These are phyloP conservation scores for Cyclura pinguis DNA, from an alignment of 2,797 vertebrate genomes.

Conservation along the genomic window DNA sequence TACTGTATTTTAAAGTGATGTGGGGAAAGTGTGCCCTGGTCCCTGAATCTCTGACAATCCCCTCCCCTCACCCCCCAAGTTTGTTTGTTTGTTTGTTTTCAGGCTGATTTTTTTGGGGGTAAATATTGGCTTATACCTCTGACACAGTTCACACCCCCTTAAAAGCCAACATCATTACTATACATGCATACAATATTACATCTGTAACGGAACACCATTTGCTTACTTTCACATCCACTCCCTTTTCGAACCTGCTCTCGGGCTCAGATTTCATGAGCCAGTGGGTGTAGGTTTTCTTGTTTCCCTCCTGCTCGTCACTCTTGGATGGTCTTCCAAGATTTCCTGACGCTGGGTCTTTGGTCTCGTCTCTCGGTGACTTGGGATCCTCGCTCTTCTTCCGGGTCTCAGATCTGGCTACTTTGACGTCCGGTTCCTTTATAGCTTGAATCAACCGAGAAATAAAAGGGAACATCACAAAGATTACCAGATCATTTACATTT, in stretches of 20 bases:
- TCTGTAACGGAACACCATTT: background rate
- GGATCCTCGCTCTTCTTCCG: constrained; percentile 52
- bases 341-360: constrained; percentile 48
- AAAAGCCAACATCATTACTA: too few species aligned
- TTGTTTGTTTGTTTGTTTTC: too few species aligned
- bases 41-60: too few species aligned
- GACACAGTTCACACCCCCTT: too few species aligned
- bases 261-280: constrained; percentile 99
- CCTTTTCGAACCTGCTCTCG: constrained; percentile 93
- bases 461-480: background rate
- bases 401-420: constrained; percentile 66
- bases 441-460: constrained; percentile 61
- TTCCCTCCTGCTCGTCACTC: constrained; percentile 55
- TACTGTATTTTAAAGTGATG: too few species aligned
- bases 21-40: too few species aligned
- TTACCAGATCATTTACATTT: background rate
- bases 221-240: constrained; percentile 92
- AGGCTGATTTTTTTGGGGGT: too few species aligned
- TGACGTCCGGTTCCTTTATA: constrained; percentile 68
- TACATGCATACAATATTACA: background rate
- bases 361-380: constrained; percentile 41
- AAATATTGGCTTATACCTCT: too few species aligned
- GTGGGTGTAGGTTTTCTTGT: constrained; percentile 66
- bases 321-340: constrained; percentile 70
- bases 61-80: too few species aligned